Base-by-base conservation (phyloP, 2,797 vertebrate genomes). In the Echeneis naucrates region DNA sequence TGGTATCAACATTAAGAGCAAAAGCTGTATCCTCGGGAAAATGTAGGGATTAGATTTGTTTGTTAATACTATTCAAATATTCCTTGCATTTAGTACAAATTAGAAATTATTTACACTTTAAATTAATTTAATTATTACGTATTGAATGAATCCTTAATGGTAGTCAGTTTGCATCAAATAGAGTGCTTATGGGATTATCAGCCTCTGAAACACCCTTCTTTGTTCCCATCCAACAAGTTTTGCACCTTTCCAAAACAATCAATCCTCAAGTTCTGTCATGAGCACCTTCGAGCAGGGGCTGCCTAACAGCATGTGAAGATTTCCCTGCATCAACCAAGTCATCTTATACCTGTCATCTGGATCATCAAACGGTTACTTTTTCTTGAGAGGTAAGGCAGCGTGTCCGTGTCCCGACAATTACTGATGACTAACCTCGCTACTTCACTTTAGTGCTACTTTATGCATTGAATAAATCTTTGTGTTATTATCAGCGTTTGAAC, bases 1-100 rank as follows among this genome's bases (percentile, higher is more conserved):
- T n/a, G n/a, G 26, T 54, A 42, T 65, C 66, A 61, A 35, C 27
- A 56, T 71, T 64, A 57, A 16, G 21, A 70, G 62, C 42, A 53
- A 47, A 33, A 24, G 33, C 62, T 76, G 30, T 10, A 53, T 33
- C 48, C 4, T 30, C 1, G 10, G 55, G 8, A 63, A 64, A 44
- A 56, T 47, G 17, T 48, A 33, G 13, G 23, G 45, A 53, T 66
- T 8, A 17, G 30, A 8, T 65, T 17, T 55, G 12, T 8, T 50
- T n/a, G n/a, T 47, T 62, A 19, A 59, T 48, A n/a, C n/a, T n/a
- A n/a, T n/a, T n/a, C 50, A 30, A 30, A 60, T n/a, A 27, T 37
- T 2, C 32, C 10, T 23, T 4, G 48, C 21, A 2, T 38, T 9
- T 24, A 14, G 6, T 14, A 5, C 11, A 10, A 48, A 12, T 38